These are phyloP conservation scores for Falco concolor DNA, from an alignment of 2,797 vertebrate species.

Conservation along the genomic window DNA sequence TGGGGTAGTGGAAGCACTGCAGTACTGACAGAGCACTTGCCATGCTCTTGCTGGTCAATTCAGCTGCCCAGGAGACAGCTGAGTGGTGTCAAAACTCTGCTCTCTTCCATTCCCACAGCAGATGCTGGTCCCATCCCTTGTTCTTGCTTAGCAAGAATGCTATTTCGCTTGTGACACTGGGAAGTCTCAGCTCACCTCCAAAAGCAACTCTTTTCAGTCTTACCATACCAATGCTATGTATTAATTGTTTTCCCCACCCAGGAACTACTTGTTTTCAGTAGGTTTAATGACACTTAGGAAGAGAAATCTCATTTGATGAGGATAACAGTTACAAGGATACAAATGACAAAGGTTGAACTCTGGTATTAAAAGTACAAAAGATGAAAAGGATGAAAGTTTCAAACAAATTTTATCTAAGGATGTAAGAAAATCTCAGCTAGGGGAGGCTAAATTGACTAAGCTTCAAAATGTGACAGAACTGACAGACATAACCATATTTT, in stretches of 20 bases:
- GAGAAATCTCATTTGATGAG: not conserved
- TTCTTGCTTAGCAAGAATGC: not conserved
- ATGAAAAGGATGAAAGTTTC: not conserved
- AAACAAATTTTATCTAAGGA: not conserved
- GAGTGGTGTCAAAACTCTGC: not conserved
- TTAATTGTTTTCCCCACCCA: not conserved
- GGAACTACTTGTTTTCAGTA: not conserved
- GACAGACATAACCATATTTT: not conserved
- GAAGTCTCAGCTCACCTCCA: not conserved
- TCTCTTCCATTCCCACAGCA: not conserved
- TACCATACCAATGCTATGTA: fast-evolving
- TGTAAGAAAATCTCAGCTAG: not conserved
- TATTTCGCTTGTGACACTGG: not conserved
- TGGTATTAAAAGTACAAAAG: not conserved
- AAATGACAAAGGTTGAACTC: not conserved
- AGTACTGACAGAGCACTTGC: not conserved
- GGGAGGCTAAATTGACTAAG: not conserved
- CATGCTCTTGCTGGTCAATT: not conserved
- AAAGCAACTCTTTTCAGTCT: not conserved
- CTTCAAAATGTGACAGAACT: not conserved
- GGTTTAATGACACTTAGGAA: not conserved
- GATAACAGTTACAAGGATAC: not conserved
- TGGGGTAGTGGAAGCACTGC: not conserved
- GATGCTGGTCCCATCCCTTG: not conserved
- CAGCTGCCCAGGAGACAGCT: not conserved